Evolutionary conservation across 2,888 invertebrate genomes (phyloP).

Genomic region (Therioaphis trifolii): DNA sequence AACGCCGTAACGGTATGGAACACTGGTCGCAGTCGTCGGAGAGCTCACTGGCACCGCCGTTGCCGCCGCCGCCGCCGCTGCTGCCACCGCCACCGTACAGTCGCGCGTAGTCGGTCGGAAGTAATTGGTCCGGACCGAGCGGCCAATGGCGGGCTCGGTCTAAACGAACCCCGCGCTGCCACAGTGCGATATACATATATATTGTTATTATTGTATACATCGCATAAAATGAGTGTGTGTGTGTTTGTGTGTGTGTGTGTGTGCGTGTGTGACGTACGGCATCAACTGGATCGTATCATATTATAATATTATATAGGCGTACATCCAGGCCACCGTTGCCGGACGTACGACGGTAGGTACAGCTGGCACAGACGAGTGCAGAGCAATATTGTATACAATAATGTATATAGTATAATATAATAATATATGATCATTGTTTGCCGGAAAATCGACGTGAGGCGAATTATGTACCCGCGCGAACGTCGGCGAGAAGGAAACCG

Average conservation of each 20-base stretch:
- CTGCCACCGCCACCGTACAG: background rate
- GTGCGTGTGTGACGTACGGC: background rate
- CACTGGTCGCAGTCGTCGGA: background rate
- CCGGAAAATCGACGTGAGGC: background rate
- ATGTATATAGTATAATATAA: background rate
- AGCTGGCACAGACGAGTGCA: no score
- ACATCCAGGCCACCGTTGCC: background rate
- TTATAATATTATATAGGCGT: background rate
- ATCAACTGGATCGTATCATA: slow-evolving; percentile 5
- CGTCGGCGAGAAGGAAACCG: no score
- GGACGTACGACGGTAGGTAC: no score
- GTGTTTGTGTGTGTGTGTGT: background rate
- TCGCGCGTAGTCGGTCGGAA: slow-evolving; percentile 50
- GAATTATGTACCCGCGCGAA: background rate
- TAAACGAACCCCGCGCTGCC: slow-evolving; percentile 28
- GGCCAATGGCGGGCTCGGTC: slow-evolving; percentile 46
- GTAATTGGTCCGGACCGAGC: slow-evolving; percentile 56
- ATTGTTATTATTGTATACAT: background rate
- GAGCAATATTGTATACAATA: background rate
- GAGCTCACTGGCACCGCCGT: no score
- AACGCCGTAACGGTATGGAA: background rate
- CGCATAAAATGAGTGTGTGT: no score
- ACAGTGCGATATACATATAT: background rate
- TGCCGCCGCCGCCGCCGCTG: background rate
- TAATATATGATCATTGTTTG: background rate